Percentiles rank a stretch among this genome's conserved stretches.
phyloP scores from a whole-genome alignment of 1,140 invertebrate genomes.

The Sogatella furcifera region DNA sequence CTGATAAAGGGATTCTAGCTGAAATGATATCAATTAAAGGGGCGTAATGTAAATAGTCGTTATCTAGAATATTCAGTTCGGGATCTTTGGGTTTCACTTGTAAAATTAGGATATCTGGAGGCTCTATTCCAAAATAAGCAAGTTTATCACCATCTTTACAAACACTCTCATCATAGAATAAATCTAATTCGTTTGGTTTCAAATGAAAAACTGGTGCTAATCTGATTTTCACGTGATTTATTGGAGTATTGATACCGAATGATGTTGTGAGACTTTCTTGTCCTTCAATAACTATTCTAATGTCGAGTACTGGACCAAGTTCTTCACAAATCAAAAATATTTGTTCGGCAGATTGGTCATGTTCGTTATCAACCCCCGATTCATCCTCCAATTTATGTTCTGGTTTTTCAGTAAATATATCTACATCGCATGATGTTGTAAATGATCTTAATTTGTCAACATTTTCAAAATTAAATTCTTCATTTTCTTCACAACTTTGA shows the following conservation, averaged over 20 bases:
- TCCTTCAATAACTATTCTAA: too few relatives aligned
- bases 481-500: too few relatives aligned
- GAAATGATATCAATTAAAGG: slow-evolving; percentile 21
- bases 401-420: too few relatives aligned
- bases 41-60: slow-evolving; percentile 5
- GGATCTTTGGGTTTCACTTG: not conserved
- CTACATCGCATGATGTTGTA: too few relatives aligned
- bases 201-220: slow-evolving; percentile 2
- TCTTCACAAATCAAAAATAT: too few relatives aligned
- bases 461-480: too few relatives aligned
- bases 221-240: slow-evolving; percentile 7
- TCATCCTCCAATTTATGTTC: too few relatives aligned
- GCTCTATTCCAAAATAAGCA: slow-evolving; percentile 11
- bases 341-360: too few relatives aligned
- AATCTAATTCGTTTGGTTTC: not conserved
- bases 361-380: too few relatives aligned
- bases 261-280: slow-evolving; percentile 14
- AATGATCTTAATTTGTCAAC: too few relatives aligned
- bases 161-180: not conserved
- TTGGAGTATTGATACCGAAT: slow-evolving; percentile 9
- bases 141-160: slow-evolving; percentile 11
- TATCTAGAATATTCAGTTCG: not conserved
- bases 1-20: slow-evolving; percentile 6
- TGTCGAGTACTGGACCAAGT: too few relatives aligned
- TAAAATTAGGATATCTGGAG: slow-evolving; percentile 16